Base-by-base conservation (phyloP, 2,113 vertebrate genomes). In the Scomber colias region DNA sequence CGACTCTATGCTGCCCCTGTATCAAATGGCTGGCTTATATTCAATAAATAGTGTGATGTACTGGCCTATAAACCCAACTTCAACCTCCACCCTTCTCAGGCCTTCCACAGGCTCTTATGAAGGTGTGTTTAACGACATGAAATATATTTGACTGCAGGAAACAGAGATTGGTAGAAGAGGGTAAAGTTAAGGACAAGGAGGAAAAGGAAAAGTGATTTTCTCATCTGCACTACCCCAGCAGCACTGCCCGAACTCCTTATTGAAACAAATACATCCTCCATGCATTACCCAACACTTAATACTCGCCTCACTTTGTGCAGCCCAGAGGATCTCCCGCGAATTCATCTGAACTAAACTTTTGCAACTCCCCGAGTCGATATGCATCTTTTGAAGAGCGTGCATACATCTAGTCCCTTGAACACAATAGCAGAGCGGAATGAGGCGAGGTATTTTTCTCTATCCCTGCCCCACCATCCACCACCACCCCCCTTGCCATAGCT, bases 301-400 rank as follows among this genome's bases (percentile, higher is more conserved):
- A 75, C 72, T 55, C 24, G 40, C 61, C 66, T 81, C 68, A 24
- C 66, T 90, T 63, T 76, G 49, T 65, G 72, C 74, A 78, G 73
- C 44, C 65, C 65, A 46, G 44, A 57, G 55, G 55, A 79, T 68
- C 65, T 80, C 68, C 45, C 12, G 49, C 71, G 62, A 70, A 87
- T 91, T 78, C 63, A 84, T 89, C 80, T 67, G 70, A 82, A 50
- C 72, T 81, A 80, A 84, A 87, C 75, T 87, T 91, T 75, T 71
- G 78, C 79, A 49, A 60, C 82, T 65, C 71, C 69, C 63, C 1
- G 40, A 73, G 84, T 87, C 71, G 55, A 92, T 90, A 83, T 87
- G 83, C 86, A 87, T 91, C 88, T 91, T 77, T 50, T 81, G 73
- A 85, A 88, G 83, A 92, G 88, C 57, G 13, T 45, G 74, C 75